Conservation (phyloP, 2,113 vertebrate species). For the Ciconia maguari region DNA sequence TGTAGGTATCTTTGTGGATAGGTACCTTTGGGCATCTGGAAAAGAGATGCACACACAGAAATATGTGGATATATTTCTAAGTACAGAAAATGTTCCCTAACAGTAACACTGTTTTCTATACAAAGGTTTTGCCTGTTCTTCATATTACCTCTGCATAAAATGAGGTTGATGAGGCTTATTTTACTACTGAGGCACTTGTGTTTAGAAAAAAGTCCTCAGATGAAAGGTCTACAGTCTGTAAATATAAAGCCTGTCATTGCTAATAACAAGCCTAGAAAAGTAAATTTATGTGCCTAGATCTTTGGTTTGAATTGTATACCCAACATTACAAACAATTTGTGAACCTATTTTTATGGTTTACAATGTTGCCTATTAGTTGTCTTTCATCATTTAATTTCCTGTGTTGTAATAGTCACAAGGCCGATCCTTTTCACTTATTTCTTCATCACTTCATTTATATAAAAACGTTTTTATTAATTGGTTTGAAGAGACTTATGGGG, state of each 20-base stretch:
- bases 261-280: background rate
- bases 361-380: background rate
- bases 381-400: background rate
- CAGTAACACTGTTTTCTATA: background rate
- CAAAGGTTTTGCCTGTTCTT: background rate
- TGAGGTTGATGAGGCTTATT: background rate
- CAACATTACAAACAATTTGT: background rate
- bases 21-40: background rate
- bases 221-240: background rate
- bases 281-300: background rate
- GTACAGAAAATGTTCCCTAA: background rate
- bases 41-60: background rate
- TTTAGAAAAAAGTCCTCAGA: background rate
- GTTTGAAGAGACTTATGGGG: background rate
- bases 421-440: background rate
- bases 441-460: background rate
- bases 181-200: background rate
- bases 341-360: background rate
- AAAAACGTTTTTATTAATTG: background rate
- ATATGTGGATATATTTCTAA: background rate
- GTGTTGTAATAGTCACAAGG: background rate
- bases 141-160: background rate
- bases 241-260: background rate
- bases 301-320: background rate
- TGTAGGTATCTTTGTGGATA: background rate